Evolutionary conservation across 1,140 invertebrate species (phyloP).

Genomic region (Druon quercuslanigerum): DNA sequence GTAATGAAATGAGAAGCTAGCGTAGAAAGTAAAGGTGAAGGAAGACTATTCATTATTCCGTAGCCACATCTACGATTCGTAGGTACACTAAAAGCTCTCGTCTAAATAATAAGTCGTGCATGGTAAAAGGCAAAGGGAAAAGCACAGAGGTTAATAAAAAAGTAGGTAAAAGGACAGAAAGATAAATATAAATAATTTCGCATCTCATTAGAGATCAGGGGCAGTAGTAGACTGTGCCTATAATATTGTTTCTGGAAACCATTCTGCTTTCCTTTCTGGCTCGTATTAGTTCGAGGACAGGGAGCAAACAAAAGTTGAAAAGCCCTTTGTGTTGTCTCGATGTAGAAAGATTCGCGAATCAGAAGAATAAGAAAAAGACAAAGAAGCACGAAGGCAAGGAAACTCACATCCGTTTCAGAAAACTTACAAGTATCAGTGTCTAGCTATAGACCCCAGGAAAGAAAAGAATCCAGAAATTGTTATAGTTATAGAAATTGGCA

Average conservation of each 20-base stretch:
- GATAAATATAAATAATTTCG: constrained; percentile 16
- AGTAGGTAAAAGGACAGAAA: not conserved
- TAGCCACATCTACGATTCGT: constrained; percentile 24
- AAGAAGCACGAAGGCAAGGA: constrained; percentile 1
- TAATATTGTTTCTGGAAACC: constrained; percentile 24
- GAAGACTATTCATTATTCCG: constrained; percentile 19
- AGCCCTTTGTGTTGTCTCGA: not conserved
- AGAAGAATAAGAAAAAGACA: constrained; percentile 26
- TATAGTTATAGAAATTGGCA: not conserved
- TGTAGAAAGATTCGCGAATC: not conserved
- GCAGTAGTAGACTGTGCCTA: not conserved
- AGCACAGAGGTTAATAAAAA: not conserved
- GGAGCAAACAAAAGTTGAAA: constrained; percentile 16
- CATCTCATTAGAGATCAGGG: constrained; percentile 26
- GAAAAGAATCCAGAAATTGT: not conserved
- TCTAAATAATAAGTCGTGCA: constrained; percentile 25
- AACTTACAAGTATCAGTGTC: not conserved
- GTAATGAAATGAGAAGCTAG: not conserved
- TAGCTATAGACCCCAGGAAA: not conserved
- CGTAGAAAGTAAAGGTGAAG: constrained; percentile 1
- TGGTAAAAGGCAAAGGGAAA: not conserved
- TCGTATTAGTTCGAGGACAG: constrained; percentile 9
- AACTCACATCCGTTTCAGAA: constrained; percentile 7
- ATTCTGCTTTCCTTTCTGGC: not conserved
- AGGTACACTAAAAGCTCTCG: constrained; percentile 15